phyloP scores from a whole-genome alignment of 2,797 vertebrate genomes.

The Sebastes kiyomatsui region DNA sequence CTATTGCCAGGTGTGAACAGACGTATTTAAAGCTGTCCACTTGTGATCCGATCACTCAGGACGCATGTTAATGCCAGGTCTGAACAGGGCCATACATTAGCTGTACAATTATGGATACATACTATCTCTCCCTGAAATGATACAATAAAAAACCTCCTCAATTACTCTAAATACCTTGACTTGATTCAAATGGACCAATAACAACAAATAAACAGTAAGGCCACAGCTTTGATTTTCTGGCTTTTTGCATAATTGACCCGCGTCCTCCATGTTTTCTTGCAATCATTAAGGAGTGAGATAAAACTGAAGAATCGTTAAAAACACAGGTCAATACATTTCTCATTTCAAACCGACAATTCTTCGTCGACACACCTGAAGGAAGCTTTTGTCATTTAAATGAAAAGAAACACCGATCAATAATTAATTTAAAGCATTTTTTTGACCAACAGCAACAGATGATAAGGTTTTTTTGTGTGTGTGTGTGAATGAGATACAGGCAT shows the following conservation, averaged over 20 bases:
- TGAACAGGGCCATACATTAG: constrained; percentile 12
- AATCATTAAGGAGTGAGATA: constrained; percentile 47
- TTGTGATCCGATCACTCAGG: too few relatives aligned
- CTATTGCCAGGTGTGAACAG: too few relatives aligned
- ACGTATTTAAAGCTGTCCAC: too few relatives aligned
- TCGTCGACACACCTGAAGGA: constrained; percentile 68
- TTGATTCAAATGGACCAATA: constrained; percentile 26
- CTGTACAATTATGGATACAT: constrained; percentile 17
- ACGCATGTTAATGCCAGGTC: too few relatives aligned
- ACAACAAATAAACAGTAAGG: constrained; percentile 35
- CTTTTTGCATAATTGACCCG: constrained; percentile 46
- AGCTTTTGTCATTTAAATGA: constrained; percentile 65
- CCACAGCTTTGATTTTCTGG: constrained; percentile 29
- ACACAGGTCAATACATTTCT: constrained; percentile 75
- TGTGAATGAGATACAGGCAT: constrained; percentile 64
- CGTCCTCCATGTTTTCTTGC: constrained; percentile 30
- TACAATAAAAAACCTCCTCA: constrained; percentile 13
- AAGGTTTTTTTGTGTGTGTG: constrained; percentile 29
- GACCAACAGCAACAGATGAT: constrained; percentile 59
- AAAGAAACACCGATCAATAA: constrained; percentile 75
- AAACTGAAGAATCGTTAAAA: constrained; percentile 63
- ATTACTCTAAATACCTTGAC: neutral
- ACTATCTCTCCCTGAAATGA: constrained; percentile 25
- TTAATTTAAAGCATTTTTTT: constrained; percentile 71
- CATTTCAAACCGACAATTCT: constrained; percentile 67